These are phyloP conservation scores for Clarias gariepinus DNA, from an alignment of 2,113 vertebrate species.

Conservation along the genomic window DNA sequence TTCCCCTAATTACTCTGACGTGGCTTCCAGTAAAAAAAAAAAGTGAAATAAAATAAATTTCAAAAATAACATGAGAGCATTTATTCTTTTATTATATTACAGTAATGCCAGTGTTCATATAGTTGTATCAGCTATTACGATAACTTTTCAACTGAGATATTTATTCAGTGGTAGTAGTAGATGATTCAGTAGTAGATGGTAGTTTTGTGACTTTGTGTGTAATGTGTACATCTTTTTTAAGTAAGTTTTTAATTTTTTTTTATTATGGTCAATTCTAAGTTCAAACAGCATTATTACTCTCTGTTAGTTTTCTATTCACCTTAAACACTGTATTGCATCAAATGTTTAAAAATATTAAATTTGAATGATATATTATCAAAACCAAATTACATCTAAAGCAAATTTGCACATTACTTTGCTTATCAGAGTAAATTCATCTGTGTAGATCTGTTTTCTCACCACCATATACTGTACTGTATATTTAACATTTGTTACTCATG, in stretches of 20 bases:
- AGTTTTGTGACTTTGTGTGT: not conserved
- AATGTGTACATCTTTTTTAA: not conserved
- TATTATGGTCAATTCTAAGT: not conserved
- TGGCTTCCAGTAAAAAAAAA: not conserved
- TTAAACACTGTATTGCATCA: not conserved
- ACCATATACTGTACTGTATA: not conserved
- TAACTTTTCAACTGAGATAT: not conserved
- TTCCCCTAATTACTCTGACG: not conserved
- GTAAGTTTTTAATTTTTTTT: not conserved
- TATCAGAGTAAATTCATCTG: not conserved
- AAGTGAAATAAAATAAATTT: no score
- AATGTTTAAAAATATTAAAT: not conserved
- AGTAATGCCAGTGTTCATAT: not conserved
- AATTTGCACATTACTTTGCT: not conserved
- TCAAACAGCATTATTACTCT: not conserved
- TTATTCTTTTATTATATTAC: constrained; percentile 7
- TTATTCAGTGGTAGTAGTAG: not conserved
- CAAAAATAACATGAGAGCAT: not conserved
- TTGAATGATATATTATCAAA: not conserved
- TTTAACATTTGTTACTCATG: not conserved
- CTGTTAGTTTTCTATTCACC: not conserved
- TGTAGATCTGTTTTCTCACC: not conserved
- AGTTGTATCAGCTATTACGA: not conserved
- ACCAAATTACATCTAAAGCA: not conserved
- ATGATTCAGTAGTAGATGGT: no score